Evolutionary conservation across 1,140 invertebrate species (phyloP), one percentile per base, ranked within the genome.

Genomic region (Penaeus vannamei): DNA sequence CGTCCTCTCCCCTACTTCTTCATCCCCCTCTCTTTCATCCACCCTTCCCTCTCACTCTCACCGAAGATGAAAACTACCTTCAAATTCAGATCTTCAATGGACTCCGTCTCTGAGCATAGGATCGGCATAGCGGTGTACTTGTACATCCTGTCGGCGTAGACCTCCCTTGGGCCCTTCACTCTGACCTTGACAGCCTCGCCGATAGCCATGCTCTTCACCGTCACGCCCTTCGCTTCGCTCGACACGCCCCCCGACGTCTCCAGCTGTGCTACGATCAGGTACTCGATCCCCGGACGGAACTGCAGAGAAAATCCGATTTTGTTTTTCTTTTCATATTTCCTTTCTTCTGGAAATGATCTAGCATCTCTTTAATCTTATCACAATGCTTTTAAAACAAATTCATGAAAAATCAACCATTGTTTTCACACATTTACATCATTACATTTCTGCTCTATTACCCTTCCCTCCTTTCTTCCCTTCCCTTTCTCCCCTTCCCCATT

Each of bases 271-370:
- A 46, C 60, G 17, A 87, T 53, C 79, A 87, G 42, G 61, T 87
- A 87, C 19, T 87, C 61, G n/a, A 66, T 81, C 22, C 79, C 79
- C 22, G 77, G 77, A 8, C 80, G 60, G 36, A 87, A 64, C 85
- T 87, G 42, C 23, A 69, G n/a, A 2, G 36, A 32, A 76, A 76
- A 32, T 26, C 32, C 1, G 7, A 0, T 26, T 0, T 20, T 32
- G 2, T 12, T 53, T 26, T 0, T 3, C 19, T 4, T 12, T 53
- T 53, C 8, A 53, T 53, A 12, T 53, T 53, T 53, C 14, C 46
- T 53, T 14, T 53, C 8, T 12, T 53, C 46, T 10, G 46, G 46
- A 53, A 53, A 53, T 53, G 10, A 53, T 53, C 17, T 53, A 0
- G 5, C 8, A 53, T 17, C 53, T 53, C 53, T 42, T 2, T 42